Evolutionary conservation across 2,888 invertebrate genomes (phyloP).

Genomic region (Stratiomys singularior): DNA sequence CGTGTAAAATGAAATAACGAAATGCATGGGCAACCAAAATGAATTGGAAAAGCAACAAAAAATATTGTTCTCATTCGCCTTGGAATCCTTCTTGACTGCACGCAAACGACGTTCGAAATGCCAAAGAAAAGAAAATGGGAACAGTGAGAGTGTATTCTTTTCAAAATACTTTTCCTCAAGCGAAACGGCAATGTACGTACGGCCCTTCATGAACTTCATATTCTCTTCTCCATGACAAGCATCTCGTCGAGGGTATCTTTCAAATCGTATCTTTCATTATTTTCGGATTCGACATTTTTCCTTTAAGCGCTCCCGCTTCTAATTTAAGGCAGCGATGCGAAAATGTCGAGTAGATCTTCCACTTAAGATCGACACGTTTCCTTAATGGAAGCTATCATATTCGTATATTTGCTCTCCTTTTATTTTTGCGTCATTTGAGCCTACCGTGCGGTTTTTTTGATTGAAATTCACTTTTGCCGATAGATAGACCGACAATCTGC

Average conservation of each 20-base stretch:
- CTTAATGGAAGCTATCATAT: conserved; percentile 47
- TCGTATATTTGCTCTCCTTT: conserved; percentile 16
- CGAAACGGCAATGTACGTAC: neutral
- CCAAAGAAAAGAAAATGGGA: neutral
- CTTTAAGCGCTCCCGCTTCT: conserved; percentile 8
- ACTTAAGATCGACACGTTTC: conserved; percentile 52
- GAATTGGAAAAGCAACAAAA: no score
- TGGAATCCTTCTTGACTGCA: neutral
- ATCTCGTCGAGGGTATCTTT: neutral
- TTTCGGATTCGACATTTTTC: conserved; percentile 24
- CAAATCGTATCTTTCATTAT: conserved; percentile 24
- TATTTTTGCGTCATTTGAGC: conserved; percentile 42
- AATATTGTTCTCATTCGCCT: no score
- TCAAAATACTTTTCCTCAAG: neutral
- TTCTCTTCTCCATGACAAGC: neutral
- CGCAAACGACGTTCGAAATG: neutral
- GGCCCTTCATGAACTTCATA: neutral
- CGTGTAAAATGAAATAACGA: neutral
- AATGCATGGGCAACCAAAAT: no score
- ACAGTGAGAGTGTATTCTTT: neutral
- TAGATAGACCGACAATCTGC: neutral
- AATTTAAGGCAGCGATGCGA: conserved; percentile 51
- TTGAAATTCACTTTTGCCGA: conserved; percentile 20
- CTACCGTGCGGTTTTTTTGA: conserved; percentile 15
- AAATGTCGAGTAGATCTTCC: conserved; percentile 53